Conservation (phyloP, 2,888 invertebrate species). For the Pharmacophagus antenor region DNA sequence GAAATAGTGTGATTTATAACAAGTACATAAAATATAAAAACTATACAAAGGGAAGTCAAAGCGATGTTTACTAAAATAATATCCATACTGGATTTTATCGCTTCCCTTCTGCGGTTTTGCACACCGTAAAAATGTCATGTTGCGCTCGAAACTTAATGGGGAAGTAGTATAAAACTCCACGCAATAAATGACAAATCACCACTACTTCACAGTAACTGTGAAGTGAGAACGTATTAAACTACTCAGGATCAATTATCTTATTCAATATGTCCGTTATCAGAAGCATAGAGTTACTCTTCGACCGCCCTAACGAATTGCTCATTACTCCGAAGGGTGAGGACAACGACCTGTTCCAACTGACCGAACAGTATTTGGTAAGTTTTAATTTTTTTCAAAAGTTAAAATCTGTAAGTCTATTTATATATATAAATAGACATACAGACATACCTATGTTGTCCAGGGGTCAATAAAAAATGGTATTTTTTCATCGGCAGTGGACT, state of each 20-base stretch:
- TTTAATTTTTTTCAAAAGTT: conserved; percentile 5
- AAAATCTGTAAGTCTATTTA: no score
- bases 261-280: conserved; percentile 50
- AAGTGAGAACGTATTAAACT: conserved; percentile 42
- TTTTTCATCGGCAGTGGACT: no score
- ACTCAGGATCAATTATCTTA: conserved; percentile 31
- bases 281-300: conserved; percentile 74
- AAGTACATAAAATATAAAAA: neutral
- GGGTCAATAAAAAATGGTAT: no score
- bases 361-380: conserved; percentile 83
- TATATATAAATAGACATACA: no score
- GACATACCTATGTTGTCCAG: no score
- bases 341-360: conserved; percentile 82
- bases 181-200: conserved; percentile 36
- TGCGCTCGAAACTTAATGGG: conserved; percentile 42
- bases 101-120: conserved; percentile 39
- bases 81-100: conserved; percentile 40
- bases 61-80: neutral
- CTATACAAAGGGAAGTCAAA: neutral
- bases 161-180: conserved; percentile 39
- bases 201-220: conserved; percentile 68
- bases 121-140: conserved; percentile 36
- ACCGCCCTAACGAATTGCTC: conserved; percentile 82
- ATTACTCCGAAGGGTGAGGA: conserved; percentile 83
- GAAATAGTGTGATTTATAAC: neutral